A percentile compares a stretch with the other conserved stretches of the same genome.
These are phyloP conservation scores for Prochilodus magdalenae DNA, from an alignment of 2,113 vertebrate species.

Conservation along the genomic window DNA sequence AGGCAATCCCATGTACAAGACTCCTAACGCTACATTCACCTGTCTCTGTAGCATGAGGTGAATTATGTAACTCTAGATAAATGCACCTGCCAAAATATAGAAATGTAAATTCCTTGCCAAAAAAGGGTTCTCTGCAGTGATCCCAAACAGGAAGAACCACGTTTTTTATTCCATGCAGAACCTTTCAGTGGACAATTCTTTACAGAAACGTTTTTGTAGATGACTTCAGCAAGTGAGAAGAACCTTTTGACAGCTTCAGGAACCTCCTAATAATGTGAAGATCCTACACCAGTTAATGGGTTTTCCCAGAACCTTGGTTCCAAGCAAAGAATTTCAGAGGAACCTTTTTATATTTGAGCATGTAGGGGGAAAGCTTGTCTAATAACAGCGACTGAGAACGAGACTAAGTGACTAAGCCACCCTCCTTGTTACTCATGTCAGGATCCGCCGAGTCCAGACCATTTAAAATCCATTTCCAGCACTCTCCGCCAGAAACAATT, in stretches of 20 bases:
- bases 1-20: too few relatives aligned
- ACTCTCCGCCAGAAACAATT: not conserved
- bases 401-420: not conserved
- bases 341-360: not conserved
- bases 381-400: not conserved
- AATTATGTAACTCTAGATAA: too few relatives aligned
- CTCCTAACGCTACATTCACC: too few relatives aligned
- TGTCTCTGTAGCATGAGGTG: too few relatives aligned
- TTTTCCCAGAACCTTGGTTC: not conserved
- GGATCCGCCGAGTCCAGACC: slow-evolving; percentile 18
- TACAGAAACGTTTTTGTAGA: not conserved
- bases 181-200: too few relatives aligned
- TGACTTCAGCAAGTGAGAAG: too few relatives aligned
- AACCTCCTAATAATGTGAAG: not conserved
- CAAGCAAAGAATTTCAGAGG: not conserved
- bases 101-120: too few relatives aligned
- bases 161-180: not conserved
- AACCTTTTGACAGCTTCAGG: not conserved
- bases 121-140: too few relatives aligned
- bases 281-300: not conserved
- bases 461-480: not conserved
- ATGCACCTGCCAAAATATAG: too few relatives aligned
- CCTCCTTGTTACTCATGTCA: not conserved
- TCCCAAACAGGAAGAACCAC: not conserved
- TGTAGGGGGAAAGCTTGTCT: too few relatives aligned